These are phyloP conservation scores for Megalops cyprinoides DNA, from an alignment of 2,797 vertebrate species.

Conservation along the genomic window DNA sequence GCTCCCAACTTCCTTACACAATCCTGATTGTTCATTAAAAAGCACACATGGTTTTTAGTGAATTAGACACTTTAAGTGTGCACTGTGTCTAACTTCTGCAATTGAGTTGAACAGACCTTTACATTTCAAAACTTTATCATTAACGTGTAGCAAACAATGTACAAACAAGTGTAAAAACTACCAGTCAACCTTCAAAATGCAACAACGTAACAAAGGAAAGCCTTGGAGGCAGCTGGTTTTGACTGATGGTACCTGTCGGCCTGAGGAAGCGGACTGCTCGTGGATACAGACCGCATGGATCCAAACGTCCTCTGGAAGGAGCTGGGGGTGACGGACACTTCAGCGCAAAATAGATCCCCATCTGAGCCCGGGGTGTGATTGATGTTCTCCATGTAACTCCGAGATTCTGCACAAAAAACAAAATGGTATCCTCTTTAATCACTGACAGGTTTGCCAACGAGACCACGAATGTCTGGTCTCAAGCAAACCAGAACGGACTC, in stretches of 20 bases:
- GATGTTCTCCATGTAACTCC: conserved; percentile 67
- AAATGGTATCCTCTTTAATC: neutral
- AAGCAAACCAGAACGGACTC: neutral
- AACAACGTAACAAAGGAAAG: no score
- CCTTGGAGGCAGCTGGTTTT: neutral
- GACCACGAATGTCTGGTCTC: neutral
- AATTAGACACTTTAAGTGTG: no score
- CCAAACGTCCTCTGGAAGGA: conserved; percentile 69
- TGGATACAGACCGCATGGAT: conserved; percentile 64
- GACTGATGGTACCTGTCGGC: conserved; percentile 77
- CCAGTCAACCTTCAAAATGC: no score
- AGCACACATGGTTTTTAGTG: no score
- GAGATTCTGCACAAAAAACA: conserved; percentile 67
- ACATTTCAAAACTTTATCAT: no score
- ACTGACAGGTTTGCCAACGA: neutral
- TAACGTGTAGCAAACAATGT: no score
- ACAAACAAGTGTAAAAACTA: no score
- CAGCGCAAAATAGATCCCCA: conserved; percentile 60
- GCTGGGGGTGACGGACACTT: conserved; percentile 58
- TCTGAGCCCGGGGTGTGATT: conserved; percentile 65
- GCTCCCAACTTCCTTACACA: neutral
- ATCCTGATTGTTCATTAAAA: no score
- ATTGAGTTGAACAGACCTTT: no score
- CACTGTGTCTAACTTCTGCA: no score
- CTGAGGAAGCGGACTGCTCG: conserved; percentile 60